A percentile compares a stretch with the other conserved stretches of the same genome.
phyloP scores from a whole-genome alignment of 53 echinoderm and acorn worm genomes.

The Holothuria scabra region DNA sequence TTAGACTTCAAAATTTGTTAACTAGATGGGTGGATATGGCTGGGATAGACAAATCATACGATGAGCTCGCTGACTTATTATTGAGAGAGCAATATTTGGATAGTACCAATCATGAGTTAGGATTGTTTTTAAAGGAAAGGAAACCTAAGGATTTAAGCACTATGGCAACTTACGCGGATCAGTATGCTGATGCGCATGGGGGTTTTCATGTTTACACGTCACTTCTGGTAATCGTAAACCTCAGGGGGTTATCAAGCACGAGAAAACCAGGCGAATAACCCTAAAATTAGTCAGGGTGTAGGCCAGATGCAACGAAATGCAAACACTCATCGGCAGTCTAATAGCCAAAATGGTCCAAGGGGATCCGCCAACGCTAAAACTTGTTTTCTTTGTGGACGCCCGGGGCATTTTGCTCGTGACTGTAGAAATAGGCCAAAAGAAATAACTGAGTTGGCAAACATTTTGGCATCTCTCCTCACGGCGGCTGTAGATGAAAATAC shows the following conservation, averaged over 20 bases:
- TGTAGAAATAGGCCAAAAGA: neutral
- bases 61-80: conserved; percentile 23
- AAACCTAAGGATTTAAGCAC: conserved; percentile 7
- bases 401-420: no score
- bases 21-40: conserved; percentile 41
- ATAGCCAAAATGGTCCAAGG: no score
- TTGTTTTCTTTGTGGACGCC: conserved; percentile 1
- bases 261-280: no score
- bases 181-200: conserved; percentile 29
- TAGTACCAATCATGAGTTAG: neutral
- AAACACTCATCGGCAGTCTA: no score
- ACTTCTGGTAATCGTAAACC: neutral
- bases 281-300: no score
- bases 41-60: conserved; percentile 45
- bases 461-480: neutral
- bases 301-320: no score
- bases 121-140: conserved; percentile 33
- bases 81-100: conserved; percentile 42
- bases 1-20: conserved; percentile 31
- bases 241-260: no score
- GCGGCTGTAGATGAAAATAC: no score
- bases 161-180: conserved; percentile 9
- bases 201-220: neutral
- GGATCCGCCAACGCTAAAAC: neutral
- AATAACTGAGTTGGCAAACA: neutral